Percentiles rank a stretch among this genome's conserved stretches.
These are phyloP conservation scores for Machaerirhynchus nigripectus DNA, from an alignment of 2,113 vertebrate species.

Conservation along the genomic window DNA sequence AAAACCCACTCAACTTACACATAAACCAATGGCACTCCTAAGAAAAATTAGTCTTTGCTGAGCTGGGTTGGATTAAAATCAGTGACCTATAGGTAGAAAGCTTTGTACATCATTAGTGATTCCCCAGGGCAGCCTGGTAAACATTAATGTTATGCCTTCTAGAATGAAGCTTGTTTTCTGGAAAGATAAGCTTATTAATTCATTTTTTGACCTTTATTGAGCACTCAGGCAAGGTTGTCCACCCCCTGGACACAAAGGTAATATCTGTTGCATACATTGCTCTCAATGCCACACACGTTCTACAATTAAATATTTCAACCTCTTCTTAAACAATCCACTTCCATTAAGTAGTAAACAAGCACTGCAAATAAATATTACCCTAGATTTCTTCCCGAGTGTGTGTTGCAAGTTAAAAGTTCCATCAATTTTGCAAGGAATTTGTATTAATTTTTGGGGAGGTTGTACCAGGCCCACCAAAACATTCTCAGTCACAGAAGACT, in stretches of 20 bases:
- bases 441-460: neutral
- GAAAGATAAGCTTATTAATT: constrained; percentile 61
- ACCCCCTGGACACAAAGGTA: neutral
- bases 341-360: neutral
- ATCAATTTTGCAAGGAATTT: neutral
- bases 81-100: constrained; percentile 50
- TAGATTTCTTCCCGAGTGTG: neutral
- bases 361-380: neutral
- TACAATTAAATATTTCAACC: neutral
- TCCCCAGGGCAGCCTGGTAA: constrained; percentile 19
- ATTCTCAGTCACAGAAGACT: neutral
- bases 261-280: neutral
- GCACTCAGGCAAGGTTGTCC: constrained; percentile 16
- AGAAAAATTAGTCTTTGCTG: neutral
- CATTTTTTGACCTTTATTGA: constrained; percentile 49
- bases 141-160: constrained; percentile 33
- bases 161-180: constrained; percentile 53
- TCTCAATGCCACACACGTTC: neutral
- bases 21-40: neutral
- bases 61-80: constrained; percentile 38
- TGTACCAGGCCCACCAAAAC: neutral
- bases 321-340: neutral
- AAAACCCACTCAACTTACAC: neutral
- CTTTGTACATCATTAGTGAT: constrained; percentile 38
- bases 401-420: neutral